Conservation (phyloP, 2,888 invertebrate genomes). For the Mylabris sibirica region DNA sequence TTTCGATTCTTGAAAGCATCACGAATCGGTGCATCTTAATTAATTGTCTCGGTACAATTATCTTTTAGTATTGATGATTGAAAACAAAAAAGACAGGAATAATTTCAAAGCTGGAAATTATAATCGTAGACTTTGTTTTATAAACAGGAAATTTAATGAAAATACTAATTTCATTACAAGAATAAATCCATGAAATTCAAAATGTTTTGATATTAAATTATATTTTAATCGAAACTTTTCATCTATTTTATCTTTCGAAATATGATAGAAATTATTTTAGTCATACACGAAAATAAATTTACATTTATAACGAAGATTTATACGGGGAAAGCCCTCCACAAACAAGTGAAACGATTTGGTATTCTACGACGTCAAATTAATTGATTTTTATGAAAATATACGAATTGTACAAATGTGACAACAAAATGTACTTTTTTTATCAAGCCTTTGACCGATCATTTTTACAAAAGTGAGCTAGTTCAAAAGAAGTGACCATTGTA, state of each 20-base stretch:
- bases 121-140: neutral
- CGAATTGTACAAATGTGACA: too few relatives aligned
- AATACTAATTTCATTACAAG: neutral
- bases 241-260: neutral
- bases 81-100: neutral
- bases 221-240: conserved; percentile 12
- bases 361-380: neutral
- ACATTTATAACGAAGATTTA: neutral
- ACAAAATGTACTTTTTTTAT: too few relatives aligned
- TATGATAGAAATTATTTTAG: neutral
- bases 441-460: too few relatives aligned
- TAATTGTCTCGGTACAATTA: neutral
- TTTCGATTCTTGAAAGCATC: neutral
- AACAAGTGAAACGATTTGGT: neutral
- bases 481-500: too few relatives aligned
- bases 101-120: neutral
- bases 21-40: neutral
- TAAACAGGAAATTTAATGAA: neutral
- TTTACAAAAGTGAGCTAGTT: too few relatives aligned
- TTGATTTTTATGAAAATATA: neutral
- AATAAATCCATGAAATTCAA: neutral
- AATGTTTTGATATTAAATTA: conserved; percentile 11
- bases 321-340: neutral
- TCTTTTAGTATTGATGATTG: neutral
- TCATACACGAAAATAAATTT: neutral